Evolutionary conservation across 1,140 invertebrate species (phyloP).

Genomic region (Drosophila funebris): DNA sequence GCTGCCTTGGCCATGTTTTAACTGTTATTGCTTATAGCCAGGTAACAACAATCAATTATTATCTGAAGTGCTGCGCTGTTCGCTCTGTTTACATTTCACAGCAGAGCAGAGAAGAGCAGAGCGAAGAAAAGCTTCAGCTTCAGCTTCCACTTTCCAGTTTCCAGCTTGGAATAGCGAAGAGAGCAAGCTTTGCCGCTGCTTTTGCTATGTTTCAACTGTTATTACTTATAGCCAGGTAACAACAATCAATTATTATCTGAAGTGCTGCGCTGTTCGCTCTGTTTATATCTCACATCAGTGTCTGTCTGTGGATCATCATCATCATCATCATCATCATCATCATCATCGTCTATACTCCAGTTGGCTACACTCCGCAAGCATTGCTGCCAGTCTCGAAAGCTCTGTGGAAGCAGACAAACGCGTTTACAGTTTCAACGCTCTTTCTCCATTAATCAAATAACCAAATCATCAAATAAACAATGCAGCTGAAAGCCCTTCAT

Average conservation of each 20-base stretch:
- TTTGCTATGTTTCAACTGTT: not conserved
- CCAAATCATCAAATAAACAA: conserved; percentile 24
- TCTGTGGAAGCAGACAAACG: conserved; percentile 58
- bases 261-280: not conserved
- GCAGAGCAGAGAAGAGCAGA: no score
- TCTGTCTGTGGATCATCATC: conserved; percentile 14
- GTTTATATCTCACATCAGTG: conserved; percentile 27
- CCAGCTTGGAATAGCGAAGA: conserved; percentile 20
- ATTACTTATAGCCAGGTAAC: not conserved
- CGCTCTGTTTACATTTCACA: conserved; percentile 9
- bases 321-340: no score
- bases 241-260: conserved; percentile 38
- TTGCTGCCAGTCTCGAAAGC: conserved; percentile 48
- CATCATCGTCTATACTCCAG: not conserved
- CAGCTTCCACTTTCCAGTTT: conserved; percentile 20
- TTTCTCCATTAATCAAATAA: not conserved
- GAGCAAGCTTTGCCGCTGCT: not conserved
- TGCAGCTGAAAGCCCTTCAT: conserved; percentile 1
- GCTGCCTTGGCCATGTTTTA: not conserved
- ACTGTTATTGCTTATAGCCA: not conserved
- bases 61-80: conserved; percentile 9
- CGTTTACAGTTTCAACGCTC: conserved; percentile 23
- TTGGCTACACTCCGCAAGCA: not conserved
- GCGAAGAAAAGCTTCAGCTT: not conserved
- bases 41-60: conserved; percentile 31